phyloP scores from a whole-genome alignment of 2,113 vertebrate genomes.

The Rattus norvegicus region GRCr8 NC_086027.1:99006001-99006500 shows the following conservation, averaged over 20 bases:
- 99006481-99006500: background rate
- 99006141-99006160: no score
- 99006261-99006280: background rate
- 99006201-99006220: background rate
- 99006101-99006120: background rate
- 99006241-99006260: background rate
- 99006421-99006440: background rate
- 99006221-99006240: background rate
- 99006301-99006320: background rate
- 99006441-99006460: background rate
- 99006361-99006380: fast-evolving
- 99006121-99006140: background rate
- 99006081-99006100: background rate
- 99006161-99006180: background rate
- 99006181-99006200: background rate
- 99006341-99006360: background rate
- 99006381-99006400: background rate
- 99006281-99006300: background rate
- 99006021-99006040: background rate
- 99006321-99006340: background rate
- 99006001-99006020: background rate
- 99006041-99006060: no score
- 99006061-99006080: background rate
- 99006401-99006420: background rate
- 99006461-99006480: background rate